Evolutionary conservation across 2,888 invertebrate species (phyloP).

Genomic region (Schizaphis graminum): DNA sequence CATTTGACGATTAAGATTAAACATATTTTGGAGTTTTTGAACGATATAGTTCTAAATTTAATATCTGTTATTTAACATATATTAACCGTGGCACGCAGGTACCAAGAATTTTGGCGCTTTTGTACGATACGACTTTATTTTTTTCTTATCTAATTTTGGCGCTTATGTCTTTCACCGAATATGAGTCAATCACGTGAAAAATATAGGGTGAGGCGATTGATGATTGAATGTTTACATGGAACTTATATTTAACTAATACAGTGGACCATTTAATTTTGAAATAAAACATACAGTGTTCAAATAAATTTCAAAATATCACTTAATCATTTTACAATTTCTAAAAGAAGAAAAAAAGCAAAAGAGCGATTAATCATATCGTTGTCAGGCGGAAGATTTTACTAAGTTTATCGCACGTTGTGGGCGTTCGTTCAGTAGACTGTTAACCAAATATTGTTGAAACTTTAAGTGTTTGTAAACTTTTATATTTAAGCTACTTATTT

Average conservation of each 20-base stretch:
- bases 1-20: no score
- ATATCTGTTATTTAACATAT: no score
- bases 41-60: no score
- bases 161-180: no score
- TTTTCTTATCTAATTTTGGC: no score
- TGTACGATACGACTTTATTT: no score
- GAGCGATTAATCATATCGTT: conserved; percentile 54
- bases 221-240: conserved; percentile 34
- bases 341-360: conserved; percentile 27
- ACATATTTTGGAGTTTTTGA: no score
- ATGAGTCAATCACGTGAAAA: conserved; percentile 15
- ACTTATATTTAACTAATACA: conserved; percentile 39
- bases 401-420: conserved; percentile 49
- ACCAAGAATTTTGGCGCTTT: no score
- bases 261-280: conserved; percentile 31
- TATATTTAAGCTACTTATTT: conserved; percentile 48
- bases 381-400: conserved; percentile 54
- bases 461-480: conserved; percentile 54
- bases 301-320: conserved; percentile 54
- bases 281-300: conserved; percentile 24
- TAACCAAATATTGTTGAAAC: conserved; percentile 42
- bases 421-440: conserved; percentile 20
- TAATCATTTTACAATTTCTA: conserved; percentile 33
- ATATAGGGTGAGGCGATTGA: neutral
- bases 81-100: no score